Conservation (phyloP, 2,797 vertebrate species). For the Tokudaia tokunoshimensis region DNA sequence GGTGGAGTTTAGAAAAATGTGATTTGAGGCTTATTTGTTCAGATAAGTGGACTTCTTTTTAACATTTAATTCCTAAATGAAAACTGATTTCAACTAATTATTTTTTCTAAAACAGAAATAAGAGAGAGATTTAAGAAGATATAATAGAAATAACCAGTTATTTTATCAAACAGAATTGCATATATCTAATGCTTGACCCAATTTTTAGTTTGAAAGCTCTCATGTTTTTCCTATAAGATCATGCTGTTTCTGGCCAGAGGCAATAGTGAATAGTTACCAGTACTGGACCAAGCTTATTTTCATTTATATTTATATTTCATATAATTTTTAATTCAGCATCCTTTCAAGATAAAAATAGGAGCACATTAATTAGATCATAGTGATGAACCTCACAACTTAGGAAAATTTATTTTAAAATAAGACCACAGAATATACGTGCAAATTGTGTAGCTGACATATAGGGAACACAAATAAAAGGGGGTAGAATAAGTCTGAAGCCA, state of each 20-base stretch:
- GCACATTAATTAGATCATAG: neutral
- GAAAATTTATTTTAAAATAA: slow-evolving; percentile 52
- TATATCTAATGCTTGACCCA: neutral
- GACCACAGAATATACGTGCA: neutral
- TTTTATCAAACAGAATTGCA: neutral
- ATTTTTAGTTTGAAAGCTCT: neutral
- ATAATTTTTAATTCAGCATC: neutral
- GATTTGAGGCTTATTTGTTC: neutral
- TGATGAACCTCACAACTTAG: neutral
- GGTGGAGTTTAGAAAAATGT: neutral
- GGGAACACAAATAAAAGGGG: neutral
- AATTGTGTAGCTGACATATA: neutral
- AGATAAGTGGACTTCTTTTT: neutral
- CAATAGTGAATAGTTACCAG: neutral
- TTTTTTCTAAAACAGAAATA: slow-evolving; percentile 24
- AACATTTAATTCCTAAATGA: neutral
- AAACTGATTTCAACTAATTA: neutral
- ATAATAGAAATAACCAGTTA: neutral
- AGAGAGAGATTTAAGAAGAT: slow-evolving; percentile 8
- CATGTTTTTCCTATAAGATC: neutral
- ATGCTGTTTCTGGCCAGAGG: neutral
- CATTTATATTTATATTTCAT: slow-evolving; percentile 14
- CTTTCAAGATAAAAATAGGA: neutral
- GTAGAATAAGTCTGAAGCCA: neutral
- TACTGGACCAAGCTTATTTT: neutral